phyloP scores from a whole-genome alignment of 2,888 invertebrate genomes.

The Cryptops parisi region DNA sequence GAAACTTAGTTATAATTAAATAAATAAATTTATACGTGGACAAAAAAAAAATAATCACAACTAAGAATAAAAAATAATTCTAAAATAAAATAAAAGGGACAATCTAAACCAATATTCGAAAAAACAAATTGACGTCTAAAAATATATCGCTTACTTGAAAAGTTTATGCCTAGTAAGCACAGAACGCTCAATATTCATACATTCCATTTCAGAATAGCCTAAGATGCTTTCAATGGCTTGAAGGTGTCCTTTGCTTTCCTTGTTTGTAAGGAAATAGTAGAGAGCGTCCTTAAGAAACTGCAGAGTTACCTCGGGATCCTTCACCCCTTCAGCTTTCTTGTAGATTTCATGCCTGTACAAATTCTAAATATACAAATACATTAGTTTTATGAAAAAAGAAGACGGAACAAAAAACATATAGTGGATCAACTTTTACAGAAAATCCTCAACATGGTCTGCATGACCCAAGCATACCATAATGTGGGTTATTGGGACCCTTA shows the following conservation, averaged over 20 bases:
- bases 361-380: slow-evolving; percentile 10
- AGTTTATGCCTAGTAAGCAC: not conserved
- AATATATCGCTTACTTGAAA: not conserved
- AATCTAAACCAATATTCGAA: too few relatives aligned
- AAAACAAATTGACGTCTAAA: too few relatives aligned
- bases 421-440: too few relatives aligned
- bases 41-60: too few relatives aligned
- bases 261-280: slow-evolving; percentile 80
- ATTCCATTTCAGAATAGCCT: slow-evolving; percentile 68
- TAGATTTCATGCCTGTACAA: slow-evolving; percentile 20
- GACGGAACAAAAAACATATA: not conserved
- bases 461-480: too few relatives aligned
- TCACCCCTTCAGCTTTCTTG: slow-evolving; percentile 23
- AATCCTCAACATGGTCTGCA: too few relatives aligned
- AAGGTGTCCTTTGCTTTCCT: slow-evolving; percentile 75
- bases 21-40: too few relatives aligned
- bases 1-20: too few relatives aligned
- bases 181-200: slow-evolving; percentile 50
- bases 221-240: slow-evolving; percentile 82
- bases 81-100: too few relatives aligned
- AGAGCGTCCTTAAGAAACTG: slow-evolving; percentile 86
- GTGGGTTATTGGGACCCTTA: too few relatives aligned
- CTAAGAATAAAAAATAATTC: too few relatives aligned
- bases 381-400: not conserved
- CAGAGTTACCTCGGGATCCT: slow-evolving; percentile 76